Evolutionary conservation across 2,797 vertebrate genomes (phyloP).

Genomic region (Hydrolagus colliei): DNA sequence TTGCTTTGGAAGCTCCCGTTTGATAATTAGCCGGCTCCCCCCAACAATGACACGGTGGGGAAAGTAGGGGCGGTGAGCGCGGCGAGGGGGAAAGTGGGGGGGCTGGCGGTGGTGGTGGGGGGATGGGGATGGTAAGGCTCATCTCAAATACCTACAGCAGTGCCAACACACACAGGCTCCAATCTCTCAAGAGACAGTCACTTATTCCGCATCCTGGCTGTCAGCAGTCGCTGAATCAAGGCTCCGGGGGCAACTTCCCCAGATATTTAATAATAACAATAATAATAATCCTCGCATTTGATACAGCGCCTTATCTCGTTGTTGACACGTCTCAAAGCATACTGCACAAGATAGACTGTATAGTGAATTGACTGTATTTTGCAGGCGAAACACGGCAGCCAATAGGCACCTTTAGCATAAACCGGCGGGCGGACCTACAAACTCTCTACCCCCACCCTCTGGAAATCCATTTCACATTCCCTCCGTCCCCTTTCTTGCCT

Average conservation of each 20-base stretch:
- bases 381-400: conserved; percentile 23
- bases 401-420: conserved; percentile 34
- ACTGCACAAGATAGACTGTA: too few relatives aligned
- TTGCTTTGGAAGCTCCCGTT: conserved; percentile 44
- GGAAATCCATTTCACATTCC: too few relatives aligned
- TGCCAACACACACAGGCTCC: conserved; percentile 49
- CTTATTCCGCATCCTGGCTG: conserved; percentile 55
- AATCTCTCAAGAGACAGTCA: conserved; percentile 55
- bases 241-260: conserved; percentile 46
- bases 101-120: conserved; percentile 62
- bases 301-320: too few relatives aligned
- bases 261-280: conserved; percentile 44
- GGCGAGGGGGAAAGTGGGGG: conserved; percentile 35
- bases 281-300: too few relatives aligned
- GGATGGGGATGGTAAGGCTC: conserved; percentile 48
- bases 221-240: conserved; percentile 54
- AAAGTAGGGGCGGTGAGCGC: conserved; percentile 62
- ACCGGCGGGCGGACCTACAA: too few relatives aligned
- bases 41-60: conserved; percentile 47
- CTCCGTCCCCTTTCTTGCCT: too few relatives aligned
- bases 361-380: too few relatives aligned
- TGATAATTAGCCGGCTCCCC: conserved; percentile 68
- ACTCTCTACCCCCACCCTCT: too few relatives aligned
- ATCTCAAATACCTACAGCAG: conserved; percentile 57
- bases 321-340: too few relatives aligned